A percentile compares a stretch with the other conserved stretches of the same genome.
Evolutionary conservation across 2,113 vertebrate species (phyloP).

Genomic region (Calcarius ornatus): DNA sequence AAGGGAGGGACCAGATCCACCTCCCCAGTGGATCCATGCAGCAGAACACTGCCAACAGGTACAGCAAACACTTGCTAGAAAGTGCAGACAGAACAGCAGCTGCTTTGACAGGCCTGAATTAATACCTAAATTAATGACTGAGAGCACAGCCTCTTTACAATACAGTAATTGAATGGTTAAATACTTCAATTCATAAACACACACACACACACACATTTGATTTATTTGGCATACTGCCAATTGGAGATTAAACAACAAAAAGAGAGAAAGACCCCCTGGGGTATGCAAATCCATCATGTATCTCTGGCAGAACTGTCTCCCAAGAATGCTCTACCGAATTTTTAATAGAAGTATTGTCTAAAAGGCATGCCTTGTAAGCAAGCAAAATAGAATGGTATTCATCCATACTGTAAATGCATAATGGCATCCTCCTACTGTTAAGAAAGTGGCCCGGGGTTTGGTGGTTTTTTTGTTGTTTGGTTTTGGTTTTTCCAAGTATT

Average conservation of each 20-base stretch:
- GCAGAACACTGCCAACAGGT: background rate
- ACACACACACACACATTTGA: background rate
- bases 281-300: conserved; percentile 8
- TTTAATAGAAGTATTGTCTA: conserved; percentile 23
- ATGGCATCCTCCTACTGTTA: background rate
- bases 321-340: background rate
- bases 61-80: background rate
- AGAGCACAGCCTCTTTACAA: background rate
- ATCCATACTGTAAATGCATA: conserved; percentile 1
- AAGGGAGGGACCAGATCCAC: fast-evolving
- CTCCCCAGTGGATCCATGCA: background rate
- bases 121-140: background rate
- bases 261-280: background rate
- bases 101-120: background rate
- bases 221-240: background rate
- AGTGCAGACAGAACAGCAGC: background rate
- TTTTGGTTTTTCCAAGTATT: background rate
- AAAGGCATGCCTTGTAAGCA: background rate
- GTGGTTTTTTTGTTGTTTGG: background rate
- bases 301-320: conserved; percentile 16
- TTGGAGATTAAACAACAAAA: background rate
- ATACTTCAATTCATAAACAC: background rate
- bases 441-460: background rate
- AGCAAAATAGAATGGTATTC: background rate
- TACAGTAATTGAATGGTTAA: conserved; percentile 9